A percentile compares a stretch with the other conserved stretches of the same genome.
Conservation (phyloP, 2,797 vertebrate genomes). For the Dermochelys coriacea region DNA sequence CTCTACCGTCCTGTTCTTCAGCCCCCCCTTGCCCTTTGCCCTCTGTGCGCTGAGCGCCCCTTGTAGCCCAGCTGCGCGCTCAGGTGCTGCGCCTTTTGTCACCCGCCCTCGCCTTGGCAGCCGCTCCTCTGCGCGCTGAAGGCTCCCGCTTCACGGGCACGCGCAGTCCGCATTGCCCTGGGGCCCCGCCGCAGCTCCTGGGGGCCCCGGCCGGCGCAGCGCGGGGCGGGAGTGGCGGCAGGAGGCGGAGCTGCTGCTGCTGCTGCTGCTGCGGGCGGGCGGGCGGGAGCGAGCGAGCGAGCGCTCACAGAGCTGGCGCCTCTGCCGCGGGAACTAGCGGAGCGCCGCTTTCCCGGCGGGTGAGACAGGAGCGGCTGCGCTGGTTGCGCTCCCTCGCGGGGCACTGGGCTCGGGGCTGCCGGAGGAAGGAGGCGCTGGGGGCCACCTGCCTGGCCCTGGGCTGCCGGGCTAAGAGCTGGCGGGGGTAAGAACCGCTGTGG, state of each 20-base stretch:
- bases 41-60: too few relatives aligned
- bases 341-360: not conserved
- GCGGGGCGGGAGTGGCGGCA: not conserved
- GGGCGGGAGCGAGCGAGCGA: too few relatives aligned
- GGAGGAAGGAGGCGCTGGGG: not conserved
- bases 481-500: not conserved
- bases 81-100: too few relatives aligned
- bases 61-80: not conserved
- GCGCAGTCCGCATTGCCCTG: too few relatives aligned
- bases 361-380: not conserved
- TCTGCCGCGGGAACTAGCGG: slow-evolving; percentile 2
- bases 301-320: slow-evolving; percentile 46
- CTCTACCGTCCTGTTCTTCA: too few relatives aligned
- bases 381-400: not conserved
- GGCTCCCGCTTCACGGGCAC: too few relatives aligned
- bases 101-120: too few relatives aligned
- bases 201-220: not conserved
- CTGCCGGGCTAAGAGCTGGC: not conserved
- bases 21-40: too few relatives aligned
- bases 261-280: not conserved
- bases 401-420: too few relatives aligned
- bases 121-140: too few relatives aligned
- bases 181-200: not conserved
- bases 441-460: not conserved
- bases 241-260: not conserved